phyloP scores from a whole-genome alignment of 2,113 vertebrate species.

The Dipodomys merriami region DNA sequence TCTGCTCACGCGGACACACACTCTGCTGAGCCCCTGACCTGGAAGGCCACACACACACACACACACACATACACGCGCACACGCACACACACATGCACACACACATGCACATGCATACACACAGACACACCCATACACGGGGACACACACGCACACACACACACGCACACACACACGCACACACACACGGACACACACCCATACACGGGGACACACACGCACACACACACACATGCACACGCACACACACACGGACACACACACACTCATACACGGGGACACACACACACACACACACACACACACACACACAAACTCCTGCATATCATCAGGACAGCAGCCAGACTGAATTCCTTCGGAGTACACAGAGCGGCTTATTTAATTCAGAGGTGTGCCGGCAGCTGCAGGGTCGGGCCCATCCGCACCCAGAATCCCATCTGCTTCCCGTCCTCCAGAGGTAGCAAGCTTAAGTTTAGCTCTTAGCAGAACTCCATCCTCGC shows the following conservation, averaged over 20 bases:
- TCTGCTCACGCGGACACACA: constrained; percentile 58
- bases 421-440: constrained; percentile 1
- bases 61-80: neutral
- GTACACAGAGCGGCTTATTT: neutral
- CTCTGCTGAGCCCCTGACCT: constrained; percentile 44
- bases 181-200: neutral
- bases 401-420: neutral
- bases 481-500: neutral
- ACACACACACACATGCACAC: too few species aligned
- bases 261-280: too few species aligned
- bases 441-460: constrained; percentile 9
- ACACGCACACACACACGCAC: too few species aligned
- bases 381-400: constrained; percentile 22
- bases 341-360: neutral
- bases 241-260: neutral
- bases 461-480: constrained; percentile 22
- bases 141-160: neutral
- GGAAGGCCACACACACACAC: neutral
- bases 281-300: too few species aligned
- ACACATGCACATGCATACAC: too few species aligned
- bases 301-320: neutral
- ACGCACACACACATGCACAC: too few species aligned
- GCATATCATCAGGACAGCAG: neutral
- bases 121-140: too few species aligned
- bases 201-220: neutral